phyloP scores from a whole-genome alignment of 2,113 vertebrate species.

The Callorhinus ursinus region DNA sequence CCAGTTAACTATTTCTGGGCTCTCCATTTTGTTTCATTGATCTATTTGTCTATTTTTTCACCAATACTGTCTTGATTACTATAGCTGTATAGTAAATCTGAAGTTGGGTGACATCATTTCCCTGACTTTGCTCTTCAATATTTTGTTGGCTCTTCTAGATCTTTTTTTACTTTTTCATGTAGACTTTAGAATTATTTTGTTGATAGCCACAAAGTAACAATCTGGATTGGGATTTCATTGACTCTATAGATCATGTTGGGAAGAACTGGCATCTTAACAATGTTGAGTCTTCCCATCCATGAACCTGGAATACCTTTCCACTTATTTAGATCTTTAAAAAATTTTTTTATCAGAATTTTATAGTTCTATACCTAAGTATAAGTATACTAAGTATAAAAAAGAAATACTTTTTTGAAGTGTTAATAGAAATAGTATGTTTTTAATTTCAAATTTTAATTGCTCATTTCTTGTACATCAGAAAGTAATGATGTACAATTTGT shows the following conservation, averaged over 20 bases:
- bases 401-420: not conserved
- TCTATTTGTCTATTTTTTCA: not conserved
- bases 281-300: not conserved
- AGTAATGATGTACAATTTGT: not conserved
- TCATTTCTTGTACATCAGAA: not conserved
- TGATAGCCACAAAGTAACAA: not conserved
- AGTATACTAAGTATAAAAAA: no score
- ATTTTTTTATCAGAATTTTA: not conserved
- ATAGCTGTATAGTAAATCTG: not conserved
- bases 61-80: not conserved
- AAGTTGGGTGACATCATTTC: not conserved
- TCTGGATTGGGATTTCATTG: not conserved
- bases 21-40: not conserved
- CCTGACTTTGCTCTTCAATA: not conserved
- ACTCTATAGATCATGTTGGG: not conserved
- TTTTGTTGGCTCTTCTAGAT: not conserved
- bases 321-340: not conserved
- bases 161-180: not conserved
- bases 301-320: not conserved
- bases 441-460: not conserved
- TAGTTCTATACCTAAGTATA: not conserved
- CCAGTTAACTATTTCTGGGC: not conserved
- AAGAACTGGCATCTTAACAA: not conserved
- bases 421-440: not conserved
- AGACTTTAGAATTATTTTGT: not conserved